phyloP scores from a whole-genome alignment of 2,888 invertebrate genomes.

The Rhingia rostrata region DNA sequence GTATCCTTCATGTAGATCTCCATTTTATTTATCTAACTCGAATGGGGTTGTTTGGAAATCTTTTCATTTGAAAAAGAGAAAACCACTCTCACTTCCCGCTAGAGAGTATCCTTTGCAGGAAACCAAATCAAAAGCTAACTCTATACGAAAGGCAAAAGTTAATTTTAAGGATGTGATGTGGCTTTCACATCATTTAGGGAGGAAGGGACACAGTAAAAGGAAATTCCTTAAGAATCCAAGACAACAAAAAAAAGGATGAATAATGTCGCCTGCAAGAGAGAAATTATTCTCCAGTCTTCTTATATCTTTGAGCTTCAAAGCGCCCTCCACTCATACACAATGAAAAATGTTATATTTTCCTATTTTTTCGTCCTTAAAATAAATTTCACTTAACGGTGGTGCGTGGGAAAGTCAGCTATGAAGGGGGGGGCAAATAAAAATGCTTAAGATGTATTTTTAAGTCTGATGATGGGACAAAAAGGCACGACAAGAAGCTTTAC shows the following conservation, averaged over 20 bases:
- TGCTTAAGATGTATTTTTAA: conserved; percentile 9
- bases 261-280: not conserved
- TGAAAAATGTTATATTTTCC: too few relatives aligned
- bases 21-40: not conserved
- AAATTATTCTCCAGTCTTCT: conserved; percentile 7
- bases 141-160: conserved; percentile 14
- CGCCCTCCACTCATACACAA: too few relatives aligned
- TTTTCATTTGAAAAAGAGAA: conserved; percentile 9
- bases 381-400: too few relatives aligned
- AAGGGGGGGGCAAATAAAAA: conserved; percentile 15
- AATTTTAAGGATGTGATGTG: conserved; percentile 34
- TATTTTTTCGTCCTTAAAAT: too few relatives aligned
- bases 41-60: not conserved
- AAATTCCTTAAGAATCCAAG: conserved; percentile 1
- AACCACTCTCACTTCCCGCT: too few relatives aligned
- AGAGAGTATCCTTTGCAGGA: not conserved
- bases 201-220: not conserved
- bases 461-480: conserved; percentile 29
- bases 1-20: not conserved
- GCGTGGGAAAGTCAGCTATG: not conserved
- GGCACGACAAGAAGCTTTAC: conserved; percentile 8
- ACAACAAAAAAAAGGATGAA: not conserved
- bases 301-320: conserved; percentile 2
- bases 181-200: not conserved
- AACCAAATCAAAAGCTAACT: conserved; percentile 6